Conservation (phyloP, 2,113 vertebrate species). For the Emberiza fucata region DNA sequence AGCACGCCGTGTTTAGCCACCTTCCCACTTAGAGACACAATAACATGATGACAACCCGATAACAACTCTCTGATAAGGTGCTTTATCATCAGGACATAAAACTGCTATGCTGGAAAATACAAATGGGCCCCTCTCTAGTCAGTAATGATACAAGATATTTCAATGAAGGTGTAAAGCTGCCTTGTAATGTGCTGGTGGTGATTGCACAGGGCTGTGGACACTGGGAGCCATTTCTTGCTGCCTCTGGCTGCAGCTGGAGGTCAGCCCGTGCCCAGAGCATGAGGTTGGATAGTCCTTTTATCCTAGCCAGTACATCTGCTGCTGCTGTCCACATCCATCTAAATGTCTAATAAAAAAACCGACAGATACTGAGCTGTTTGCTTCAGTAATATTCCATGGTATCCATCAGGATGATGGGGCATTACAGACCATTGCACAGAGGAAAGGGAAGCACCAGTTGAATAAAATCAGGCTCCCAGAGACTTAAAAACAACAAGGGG, state of each 20-base stretch:
- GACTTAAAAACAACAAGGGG: not conserved
- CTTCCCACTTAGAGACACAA: slow-evolving; percentile 38
- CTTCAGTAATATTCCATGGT: not conserved
- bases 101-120: not conserved
- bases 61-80: slow-evolving; percentile 54
- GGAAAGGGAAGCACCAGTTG: not conserved
- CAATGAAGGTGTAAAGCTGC: slow-evolving; percentile 42
- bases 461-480: slow-evolving; percentile 26
- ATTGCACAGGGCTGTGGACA: not conserved
- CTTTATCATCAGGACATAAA: slow-evolving; percentile 49
- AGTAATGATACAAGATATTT: slow-evolving; percentile 4
- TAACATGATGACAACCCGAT: slow-evolving; percentile 33
- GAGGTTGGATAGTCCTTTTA: slow-evolving; percentile 20
- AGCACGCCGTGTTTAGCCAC: not conserved
- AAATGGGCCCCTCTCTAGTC: slow-evolving; percentile 9
- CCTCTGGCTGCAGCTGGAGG: not conserved
- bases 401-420: slow-evolving; percentile 17
- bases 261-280: not conserved
- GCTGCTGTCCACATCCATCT: not conserved
- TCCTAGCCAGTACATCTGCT: not conserved
- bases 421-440: slow-evolving; percentile 2
- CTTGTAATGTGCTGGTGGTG: not conserved
- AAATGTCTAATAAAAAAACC: not conserved
- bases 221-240: slow-evolving; percentile 7
- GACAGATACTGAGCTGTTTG: slow-evolving; percentile 1